phyloP scores from a whole-genome alignment of 2,797 vertebrate species.

The Anguilla megastoma region DNA sequence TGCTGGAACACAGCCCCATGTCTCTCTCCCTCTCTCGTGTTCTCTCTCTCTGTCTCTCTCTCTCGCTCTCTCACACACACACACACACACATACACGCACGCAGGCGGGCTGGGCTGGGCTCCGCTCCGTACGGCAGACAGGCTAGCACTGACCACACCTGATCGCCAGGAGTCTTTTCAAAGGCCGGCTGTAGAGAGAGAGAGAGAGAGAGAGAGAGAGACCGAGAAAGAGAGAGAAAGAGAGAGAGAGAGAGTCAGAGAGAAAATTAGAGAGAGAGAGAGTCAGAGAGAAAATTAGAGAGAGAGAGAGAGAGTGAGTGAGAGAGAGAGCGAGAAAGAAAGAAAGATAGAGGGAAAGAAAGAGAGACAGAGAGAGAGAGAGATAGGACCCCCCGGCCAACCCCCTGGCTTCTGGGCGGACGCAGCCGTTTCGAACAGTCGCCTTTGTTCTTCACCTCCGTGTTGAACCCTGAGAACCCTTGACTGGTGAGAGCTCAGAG shows the following conservation, averaged over 20 bases:
- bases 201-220: background rate
- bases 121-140: background rate
- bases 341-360: background rate
- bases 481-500: conserved; percentile 25
- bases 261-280: too few relatives aligned
- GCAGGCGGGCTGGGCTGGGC: background rate
- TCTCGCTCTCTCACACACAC: background rate
- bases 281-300: too few relatives aligned
- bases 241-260: background rate
- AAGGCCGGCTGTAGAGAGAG: background rate
- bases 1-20: conserved; percentile 67
- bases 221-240: background rate
- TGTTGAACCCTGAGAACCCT: conserved; percentile 50
- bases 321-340: too few relatives aligned
- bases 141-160: background rate
- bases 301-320: too few relatives aligned
- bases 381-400: background rate
- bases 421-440: conserved; percentile 59
- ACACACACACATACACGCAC: background rate
- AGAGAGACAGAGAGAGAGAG: background rate
- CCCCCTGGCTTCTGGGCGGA: background rate
- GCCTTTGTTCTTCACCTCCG: conserved; percentile 50
- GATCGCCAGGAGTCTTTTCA: background rate
- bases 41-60: background rate
- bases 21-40: background rate